Conservation (phyloP, 2,113 vertebrate species). For the Cyprinodon variegatus region DNA sequence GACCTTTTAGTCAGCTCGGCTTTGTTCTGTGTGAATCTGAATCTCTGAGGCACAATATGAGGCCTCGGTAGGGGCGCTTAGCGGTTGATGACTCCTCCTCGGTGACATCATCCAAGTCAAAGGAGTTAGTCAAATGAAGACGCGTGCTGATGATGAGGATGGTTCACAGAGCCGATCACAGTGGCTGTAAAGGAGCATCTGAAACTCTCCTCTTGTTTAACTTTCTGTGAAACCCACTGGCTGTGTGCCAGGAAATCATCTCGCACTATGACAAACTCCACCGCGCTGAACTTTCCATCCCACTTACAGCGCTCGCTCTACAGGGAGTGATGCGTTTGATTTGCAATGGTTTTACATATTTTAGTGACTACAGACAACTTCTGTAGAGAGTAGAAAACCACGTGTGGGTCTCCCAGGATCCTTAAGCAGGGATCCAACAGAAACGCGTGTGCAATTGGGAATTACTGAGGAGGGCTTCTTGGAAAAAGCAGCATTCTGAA, state of each 20-base stretch:
- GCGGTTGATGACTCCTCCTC: constrained; percentile 21
- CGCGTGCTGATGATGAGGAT: constrained; percentile 48
- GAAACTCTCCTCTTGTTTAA: constrained; percentile 42
- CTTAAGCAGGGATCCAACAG: constrained; percentile 28
- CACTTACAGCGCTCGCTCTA: constrained; percentile 43
- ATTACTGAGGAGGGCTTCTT: constrained; percentile 1
- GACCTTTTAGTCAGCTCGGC: constrained; percentile 51
- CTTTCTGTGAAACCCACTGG: constrained; percentile 64
- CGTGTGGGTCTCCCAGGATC: not conserved
- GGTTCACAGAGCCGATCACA: constrained; percentile 60
- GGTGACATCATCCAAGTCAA: constrained; percentile 50
- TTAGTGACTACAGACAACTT: constrained; percentile 23
- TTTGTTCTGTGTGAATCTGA: constrained; percentile 34
- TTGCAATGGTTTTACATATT: constrained; percentile 25
- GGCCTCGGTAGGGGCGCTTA: constrained; percentile 43
- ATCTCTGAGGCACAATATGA: constrained; percentile 52
- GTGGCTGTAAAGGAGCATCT: constrained; percentile 32
- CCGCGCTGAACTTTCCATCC: constrained; percentile 55
- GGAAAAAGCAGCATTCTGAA: not conserved
- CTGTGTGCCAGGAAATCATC: constrained; percentile 40
- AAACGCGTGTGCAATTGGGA: constrained; percentile 15
- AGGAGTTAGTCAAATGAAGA: constrained; percentile 45
- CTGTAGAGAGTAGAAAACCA: constrained; percentile 45
- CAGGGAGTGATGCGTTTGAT: constrained; percentile 57
- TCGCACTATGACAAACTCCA: constrained; percentile 43